A percentile compares a stretch with the other conserved stretches of the same genome.
These are phyloP conservation scores for Notarius lentiginosus DNA, from an alignment of 2,113 vertebrate genomes.

Conservation along the genomic window DNA sequence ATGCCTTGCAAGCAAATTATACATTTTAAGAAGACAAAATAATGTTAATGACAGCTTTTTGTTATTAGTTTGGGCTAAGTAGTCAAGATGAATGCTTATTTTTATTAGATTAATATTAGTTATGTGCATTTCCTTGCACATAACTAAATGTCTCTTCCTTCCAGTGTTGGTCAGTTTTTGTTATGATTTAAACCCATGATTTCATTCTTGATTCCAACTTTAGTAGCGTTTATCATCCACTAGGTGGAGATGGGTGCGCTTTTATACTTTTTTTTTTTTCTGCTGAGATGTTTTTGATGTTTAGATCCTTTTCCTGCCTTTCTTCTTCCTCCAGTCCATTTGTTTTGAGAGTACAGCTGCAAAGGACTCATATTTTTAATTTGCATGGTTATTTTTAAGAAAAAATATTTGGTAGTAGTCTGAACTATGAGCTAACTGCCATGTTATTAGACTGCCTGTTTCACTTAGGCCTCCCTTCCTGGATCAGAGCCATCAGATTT, in stretches of 20 bases:
- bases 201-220: not conserved
- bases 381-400: not conserved
- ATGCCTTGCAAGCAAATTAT: not conserved
- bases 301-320: conserved; percentile 13
- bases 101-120: not conserved
- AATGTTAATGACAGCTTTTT: not conserved
- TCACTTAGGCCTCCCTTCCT: not conserved
- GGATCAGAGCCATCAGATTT: not conserved
- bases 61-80: too few species aligned
- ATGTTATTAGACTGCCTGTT: not conserved
- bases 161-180: conserved; percentile 6
- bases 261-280: not conserved
- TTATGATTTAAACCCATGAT: conserved; percentile 18
- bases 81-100: too few species aligned
- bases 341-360: not conserved
- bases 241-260: conserved; percentile 17
- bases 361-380: not conserved
- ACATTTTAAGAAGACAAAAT: not conserved
- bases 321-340: not conserved
- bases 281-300: not conserved
- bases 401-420: not conserved
- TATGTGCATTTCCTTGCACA: not conserved
- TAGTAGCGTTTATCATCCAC: conserved; percentile 24
- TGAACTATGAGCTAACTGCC: not conserved
- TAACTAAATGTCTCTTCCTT: not conserved